phyloP scores from a whole-genome alignment of 2,797 vertebrate genomes.

The Lycodopsis pacificus region DNA sequence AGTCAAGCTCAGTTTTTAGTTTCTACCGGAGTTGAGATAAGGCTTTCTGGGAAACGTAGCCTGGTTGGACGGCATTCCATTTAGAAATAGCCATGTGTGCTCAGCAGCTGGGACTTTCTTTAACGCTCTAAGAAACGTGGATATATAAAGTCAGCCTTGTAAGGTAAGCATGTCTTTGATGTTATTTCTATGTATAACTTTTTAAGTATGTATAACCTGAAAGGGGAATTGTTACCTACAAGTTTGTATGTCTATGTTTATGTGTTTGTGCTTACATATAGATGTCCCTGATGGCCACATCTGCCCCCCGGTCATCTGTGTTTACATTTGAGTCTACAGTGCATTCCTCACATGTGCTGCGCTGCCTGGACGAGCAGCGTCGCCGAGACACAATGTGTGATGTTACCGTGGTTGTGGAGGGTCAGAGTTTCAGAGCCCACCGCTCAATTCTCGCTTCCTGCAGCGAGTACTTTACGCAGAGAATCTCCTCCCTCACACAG shows the following conservation, averaged over 20 bases:
- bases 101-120: conserved; percentile 54
- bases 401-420: conserved; percentile 90
- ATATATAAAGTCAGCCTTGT: conserved; percentile 43
- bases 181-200: conserved; percentile 10
- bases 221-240: neutral
- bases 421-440: conserved; percentile 92
- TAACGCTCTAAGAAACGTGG: conserved; percentile 39
- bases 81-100: conserved; percentile 62
- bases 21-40: conserved; percentile 69
- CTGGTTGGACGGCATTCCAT: conserved; percentile 64
- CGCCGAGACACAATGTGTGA: conserved; percentile 91
- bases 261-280: conserved; percentile 48
- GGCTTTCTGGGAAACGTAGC: conserved; percentile 66
- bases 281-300: conserved; percentile 83
- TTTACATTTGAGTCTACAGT: conserved; percentile 95
- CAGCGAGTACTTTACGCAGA: conserved; percentile 91
- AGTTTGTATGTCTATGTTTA: neutral
- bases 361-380: conserved; percentile 91
- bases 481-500: conserved; percentile 82
- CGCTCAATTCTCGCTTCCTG: conserved; percentile 92
- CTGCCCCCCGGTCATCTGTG: conserved; percentile 85
- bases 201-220: neutral
- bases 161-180: conserved; percentile 64
- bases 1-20: conserved; percentile 78
- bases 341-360: conserved; percentile 90